phyloP scores from a whole-genome alignment of 1,140 invertebrate genomes.

The Dendroctonus valens region DNA sequence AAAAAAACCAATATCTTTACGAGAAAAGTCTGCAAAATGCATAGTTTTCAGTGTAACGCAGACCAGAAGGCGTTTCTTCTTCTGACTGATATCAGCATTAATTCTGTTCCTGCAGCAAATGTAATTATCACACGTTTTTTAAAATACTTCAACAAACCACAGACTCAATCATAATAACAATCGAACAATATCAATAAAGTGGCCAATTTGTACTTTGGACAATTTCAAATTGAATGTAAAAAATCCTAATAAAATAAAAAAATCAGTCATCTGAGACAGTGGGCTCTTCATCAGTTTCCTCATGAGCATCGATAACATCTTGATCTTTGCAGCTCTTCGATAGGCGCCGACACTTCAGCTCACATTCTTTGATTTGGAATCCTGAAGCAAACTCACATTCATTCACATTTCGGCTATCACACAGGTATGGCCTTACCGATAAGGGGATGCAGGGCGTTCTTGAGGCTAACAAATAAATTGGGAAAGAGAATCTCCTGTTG shows the following conservation, averaged over 20 bases:
- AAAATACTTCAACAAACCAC: not conserved
- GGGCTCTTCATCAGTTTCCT: conserved; percentile 46
- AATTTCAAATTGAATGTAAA: conserved; percentile 10
- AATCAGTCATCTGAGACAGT: conserved; percentile 38
- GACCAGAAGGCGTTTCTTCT: not conserved
- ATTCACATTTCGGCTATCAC: not conserved
- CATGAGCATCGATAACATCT: conserved; percentile 33
- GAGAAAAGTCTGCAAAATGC: not conserved
- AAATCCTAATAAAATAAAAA: conserved; percentile 10
- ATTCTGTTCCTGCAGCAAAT: not conserved
- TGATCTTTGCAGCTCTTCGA: conserved; percentile 33
- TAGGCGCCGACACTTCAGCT: conserved; percentile 41
- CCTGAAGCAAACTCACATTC: conserved; percentile 27
- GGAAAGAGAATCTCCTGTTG: conserved; percentile 77
- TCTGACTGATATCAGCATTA: not conserved
- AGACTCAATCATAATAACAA: not conserved
- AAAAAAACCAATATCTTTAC: not conserved
- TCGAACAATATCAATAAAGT: conserved; percentile 15
- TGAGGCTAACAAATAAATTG: conserved; percentile 65
- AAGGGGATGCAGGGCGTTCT: conserved; percentile 68
- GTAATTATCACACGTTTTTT: conserved; percentile 2
- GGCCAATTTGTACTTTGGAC: conserved; percentile 29
- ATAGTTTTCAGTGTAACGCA: not conserved
- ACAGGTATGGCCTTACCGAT: conserved; percentile 52
- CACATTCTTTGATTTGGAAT: conserved; percentile 55